These are phyloP conservation scores for Vireo altiloquus DNA, from an alignment of 2,113 vertebrate genomes.

Conservation along the genomic window DNA sequence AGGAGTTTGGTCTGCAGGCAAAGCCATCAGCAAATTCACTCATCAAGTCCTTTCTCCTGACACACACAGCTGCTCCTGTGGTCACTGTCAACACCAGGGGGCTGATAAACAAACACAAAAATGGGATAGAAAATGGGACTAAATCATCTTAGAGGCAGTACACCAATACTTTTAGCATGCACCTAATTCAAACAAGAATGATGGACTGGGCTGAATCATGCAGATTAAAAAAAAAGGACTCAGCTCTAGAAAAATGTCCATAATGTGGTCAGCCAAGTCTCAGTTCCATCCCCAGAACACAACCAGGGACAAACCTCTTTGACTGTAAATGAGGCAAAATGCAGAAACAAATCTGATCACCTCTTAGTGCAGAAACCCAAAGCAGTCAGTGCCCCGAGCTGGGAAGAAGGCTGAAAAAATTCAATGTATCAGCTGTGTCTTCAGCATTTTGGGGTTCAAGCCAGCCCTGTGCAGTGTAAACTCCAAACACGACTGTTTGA, in stretches of 20 bases:
- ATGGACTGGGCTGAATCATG: constrained; percentile 32
- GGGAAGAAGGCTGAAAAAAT: neutral
- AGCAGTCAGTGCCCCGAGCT: neutral
- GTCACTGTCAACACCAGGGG: neutral
- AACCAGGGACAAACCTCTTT: neutral
- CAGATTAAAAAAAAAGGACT: neutral
- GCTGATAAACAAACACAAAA: constrained; percentile 47
- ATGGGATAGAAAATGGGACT: neutral
- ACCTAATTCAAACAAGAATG: neutral
- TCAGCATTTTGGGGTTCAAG: neutral
- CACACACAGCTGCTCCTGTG: neutral
- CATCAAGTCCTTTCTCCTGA: neutral
- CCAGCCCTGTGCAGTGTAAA: neutral
- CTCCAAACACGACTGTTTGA: neutral
- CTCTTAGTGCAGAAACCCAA: neutral
- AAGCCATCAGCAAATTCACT: neutral
- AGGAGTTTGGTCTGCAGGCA: neutral
- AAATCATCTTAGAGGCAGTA: neutral
- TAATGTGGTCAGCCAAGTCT: neutral
- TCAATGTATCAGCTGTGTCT: neutral
- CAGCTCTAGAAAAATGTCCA: constrained; percentile 17
- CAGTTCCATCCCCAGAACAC: neutral
- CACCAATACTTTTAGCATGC: neutral
- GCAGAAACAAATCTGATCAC: neutral
- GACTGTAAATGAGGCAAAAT: neutral